Evolutionary conservation across 2,113 vertebrate genomes (phyloP).

Genomic region (Nibea albiflora): DNA sequence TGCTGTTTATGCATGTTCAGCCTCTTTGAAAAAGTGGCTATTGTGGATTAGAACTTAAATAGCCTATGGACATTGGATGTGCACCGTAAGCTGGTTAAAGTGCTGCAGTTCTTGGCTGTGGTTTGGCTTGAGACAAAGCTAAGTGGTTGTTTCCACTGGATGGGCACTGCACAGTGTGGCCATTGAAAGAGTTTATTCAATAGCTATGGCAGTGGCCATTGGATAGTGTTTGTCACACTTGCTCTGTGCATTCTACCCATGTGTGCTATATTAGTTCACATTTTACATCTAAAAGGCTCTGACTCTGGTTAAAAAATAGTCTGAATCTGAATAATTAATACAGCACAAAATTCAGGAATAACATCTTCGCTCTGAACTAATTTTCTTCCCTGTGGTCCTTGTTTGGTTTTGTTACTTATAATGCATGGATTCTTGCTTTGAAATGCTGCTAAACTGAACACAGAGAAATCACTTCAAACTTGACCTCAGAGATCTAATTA

Average conservation of each 20-base stretch:
- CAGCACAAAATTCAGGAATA: slow-evolving; percentile 30
- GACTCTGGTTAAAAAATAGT: slow-evolving; percentile 24
- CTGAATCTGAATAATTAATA: slow-evolving; percentile 59
- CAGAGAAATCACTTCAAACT: slow-evolving; percentile 61
- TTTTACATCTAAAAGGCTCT: slow-evolving; percentile 16
- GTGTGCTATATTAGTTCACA: background rate
- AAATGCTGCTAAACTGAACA: slow-evolving; percentile 57
- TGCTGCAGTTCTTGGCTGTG: slow-evolving; percentile 45
- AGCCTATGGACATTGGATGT: slow-evolving; percentile 42
- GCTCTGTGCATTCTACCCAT: background rate
- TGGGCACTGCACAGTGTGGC: slow-evolving; percentile 40
- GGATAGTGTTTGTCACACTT: slow-evolving; percentile 5
- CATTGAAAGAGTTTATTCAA: slow-evolving; percentile 41
- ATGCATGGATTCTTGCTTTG: slow-evolving; percentile 51
- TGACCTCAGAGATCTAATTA: slow-evolving; percentile 64
- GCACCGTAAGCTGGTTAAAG: slow-evolving; percentile 53
- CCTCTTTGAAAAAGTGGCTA: slow-evolving; percentile 47
- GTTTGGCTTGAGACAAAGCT: slow-evolving; percentile 53
- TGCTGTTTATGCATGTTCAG: slow-evolving; percentile 41
- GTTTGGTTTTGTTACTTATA: slow-evolving; percentile 62
- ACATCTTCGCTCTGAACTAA: slow-evolving; percentile 32
- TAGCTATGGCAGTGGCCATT: slow-evolving; percentile 29
- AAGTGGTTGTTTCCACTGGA: slow-evolving; percentile 51
- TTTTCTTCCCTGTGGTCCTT: slow-evolving; percentile 26
- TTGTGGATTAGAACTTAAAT: slow-evolving; percentile 41